Evolutionary conservation across 2,888 invertebrate genomes (phyloP).

Genomic region (Morpho helenor): DNA sequence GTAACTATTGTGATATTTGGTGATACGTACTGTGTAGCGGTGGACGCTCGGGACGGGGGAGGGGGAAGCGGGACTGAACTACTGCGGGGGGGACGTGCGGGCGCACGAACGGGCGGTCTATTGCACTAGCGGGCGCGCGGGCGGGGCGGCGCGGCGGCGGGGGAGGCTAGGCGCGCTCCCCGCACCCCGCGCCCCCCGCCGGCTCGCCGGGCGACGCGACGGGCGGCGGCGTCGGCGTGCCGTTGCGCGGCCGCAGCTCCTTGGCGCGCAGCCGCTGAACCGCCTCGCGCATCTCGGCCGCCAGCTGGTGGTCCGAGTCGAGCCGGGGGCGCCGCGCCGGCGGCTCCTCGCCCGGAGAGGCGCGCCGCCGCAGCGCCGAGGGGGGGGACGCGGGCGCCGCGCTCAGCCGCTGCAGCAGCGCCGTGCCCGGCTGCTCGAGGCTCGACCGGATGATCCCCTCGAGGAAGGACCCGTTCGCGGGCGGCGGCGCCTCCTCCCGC

Average conservation of each 20-base stretch:
- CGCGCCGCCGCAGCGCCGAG: constrained; percentile 79
- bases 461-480: constrained; percentile 87
- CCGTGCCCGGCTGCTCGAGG: constrained; percentile 80
- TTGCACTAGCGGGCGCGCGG: constrained; percentile 16
- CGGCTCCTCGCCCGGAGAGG: constrained; percentile 80
- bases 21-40: constrained; percentile 42
- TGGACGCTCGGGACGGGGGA: constrained; percentile 23
- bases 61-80: constrained; percentile 26
- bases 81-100: constrained; percentile 15
- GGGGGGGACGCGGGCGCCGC: constrained; percentile 42
- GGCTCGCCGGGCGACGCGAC: constrained; percentile 34
- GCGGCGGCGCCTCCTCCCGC: constrained; percentile 84
- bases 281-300: constrained; percentile 72
- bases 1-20: constrained; percentile 79
- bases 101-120: constrained; percentile 21
- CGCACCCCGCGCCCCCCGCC: constrained; percentile 39
- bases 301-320: constrained; percentile 65
- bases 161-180: constrained; percentile 41
- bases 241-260: constrained; percentile 64
- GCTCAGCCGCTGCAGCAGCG: constrained; percentile 56
- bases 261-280: constrained; percentile 71
- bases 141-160: constrained; percentile 12
- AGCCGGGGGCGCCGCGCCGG: constrained; percentile 71
- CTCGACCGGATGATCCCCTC: constrained; percentile 92
- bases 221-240: constrained; percentile 57